These are phyloP conservation scores for Sycophila sp. DNA, from an alignment of 1,140 invertebrate species.

Conservation along the genomic window DNA sequence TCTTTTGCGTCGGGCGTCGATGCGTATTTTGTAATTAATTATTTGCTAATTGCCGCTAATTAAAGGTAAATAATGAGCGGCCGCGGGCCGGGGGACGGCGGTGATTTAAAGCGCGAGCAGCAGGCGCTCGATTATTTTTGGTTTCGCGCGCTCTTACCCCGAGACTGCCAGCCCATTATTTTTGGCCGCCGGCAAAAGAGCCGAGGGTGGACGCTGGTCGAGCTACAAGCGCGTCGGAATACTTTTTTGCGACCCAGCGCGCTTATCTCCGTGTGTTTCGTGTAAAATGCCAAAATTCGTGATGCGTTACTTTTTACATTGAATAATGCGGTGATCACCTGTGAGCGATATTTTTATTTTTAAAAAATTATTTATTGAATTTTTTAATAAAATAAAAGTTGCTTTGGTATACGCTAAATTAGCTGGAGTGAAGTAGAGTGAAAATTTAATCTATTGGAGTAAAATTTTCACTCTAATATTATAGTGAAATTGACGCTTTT, in stretches of 20 bases:
- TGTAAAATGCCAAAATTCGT: too few relatives aligned
- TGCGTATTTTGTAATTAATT: slow-evolving; percentile 48
- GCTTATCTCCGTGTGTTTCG: too few relatives aligned
- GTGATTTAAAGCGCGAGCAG: slow-evolving; percentile 59
- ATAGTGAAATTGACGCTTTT: too few relatives aligned
- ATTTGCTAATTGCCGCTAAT: slow-evolving; percentile 58
- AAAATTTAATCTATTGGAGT: too few relatives aligned
- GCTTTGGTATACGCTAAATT: too few relatives aligned
- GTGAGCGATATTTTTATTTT: too few relatives aligned
- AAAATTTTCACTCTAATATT: too few relatives aligned
- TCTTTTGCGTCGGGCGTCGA: neutral
- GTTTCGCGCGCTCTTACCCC: slow-evolving; percentile 51
- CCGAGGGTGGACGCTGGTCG: neutral
- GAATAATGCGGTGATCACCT: too few relatives aligned
- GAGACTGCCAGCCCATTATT: slow-evolving; percentile 52
- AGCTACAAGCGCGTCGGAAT: neutral
- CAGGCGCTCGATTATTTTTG: slow-evolving; percentile 64
- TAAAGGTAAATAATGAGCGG: slow-evolving; percentile 58
- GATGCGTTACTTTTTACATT: too few relatives aligned
- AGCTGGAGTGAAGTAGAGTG: too few relatives aligned
- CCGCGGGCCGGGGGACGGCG: slow-evolving; percentile 29
- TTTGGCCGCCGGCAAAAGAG: slow-evolving; percentile 44
- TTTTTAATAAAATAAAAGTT: too few relatives aligned
- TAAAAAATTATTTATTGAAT: too few relatives aligned
- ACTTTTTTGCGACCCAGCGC: neutral